Evolutionary conservation across 2,888 invertebrate species (phyloP).

Genomic region (Nomada fabriciana): DNA sequence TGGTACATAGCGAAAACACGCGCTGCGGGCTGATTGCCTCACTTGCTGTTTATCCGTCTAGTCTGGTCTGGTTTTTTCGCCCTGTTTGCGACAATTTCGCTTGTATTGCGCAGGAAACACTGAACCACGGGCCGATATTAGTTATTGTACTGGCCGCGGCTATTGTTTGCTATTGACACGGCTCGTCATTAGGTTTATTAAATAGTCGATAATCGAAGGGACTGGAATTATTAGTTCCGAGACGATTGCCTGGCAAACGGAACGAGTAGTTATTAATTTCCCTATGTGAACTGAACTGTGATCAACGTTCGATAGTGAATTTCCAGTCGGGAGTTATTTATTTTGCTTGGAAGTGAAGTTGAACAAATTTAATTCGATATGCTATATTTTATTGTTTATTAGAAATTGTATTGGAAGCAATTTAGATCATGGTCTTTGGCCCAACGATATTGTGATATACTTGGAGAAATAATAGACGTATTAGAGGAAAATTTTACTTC

Average conservation of each 20-base stretch:
- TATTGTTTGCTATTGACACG: slow-evolving; percentile 11
- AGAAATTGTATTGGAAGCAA: no score
- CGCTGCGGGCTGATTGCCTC: slow-evolving; percentile 24
- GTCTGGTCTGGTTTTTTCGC: not conserved
- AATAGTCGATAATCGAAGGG: not conserved
- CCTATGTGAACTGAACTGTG: not conserved
- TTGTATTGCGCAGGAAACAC: not conserved
- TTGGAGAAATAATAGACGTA: no score
- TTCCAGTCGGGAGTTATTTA: not conserved
- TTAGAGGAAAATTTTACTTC: no score
- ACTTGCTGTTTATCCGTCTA: slow-evolving; percentile 17
- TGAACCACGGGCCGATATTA: not conserved
- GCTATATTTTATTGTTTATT: no score
- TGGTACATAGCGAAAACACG: slow-evolving; percentile 4
- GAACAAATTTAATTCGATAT: no score
- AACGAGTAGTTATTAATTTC: slow-evolving; percentile 20
- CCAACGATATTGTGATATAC: no score
- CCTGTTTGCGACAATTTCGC: not conserved
- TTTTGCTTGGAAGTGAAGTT: no score
- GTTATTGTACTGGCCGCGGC: slow-evolving; percentile 12
- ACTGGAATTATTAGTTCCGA: slow-evolving; percentile 15
- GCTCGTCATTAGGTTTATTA: slow-evolving; percentile 12
- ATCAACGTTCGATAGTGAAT: not conserved
- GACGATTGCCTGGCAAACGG: slow-evolving; percentile 18
- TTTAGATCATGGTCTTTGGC: no score